Base-by-base conservation (phyloP, 2,888 invertebrate species). In the Drosophila nr. perissopoda region DNA sequence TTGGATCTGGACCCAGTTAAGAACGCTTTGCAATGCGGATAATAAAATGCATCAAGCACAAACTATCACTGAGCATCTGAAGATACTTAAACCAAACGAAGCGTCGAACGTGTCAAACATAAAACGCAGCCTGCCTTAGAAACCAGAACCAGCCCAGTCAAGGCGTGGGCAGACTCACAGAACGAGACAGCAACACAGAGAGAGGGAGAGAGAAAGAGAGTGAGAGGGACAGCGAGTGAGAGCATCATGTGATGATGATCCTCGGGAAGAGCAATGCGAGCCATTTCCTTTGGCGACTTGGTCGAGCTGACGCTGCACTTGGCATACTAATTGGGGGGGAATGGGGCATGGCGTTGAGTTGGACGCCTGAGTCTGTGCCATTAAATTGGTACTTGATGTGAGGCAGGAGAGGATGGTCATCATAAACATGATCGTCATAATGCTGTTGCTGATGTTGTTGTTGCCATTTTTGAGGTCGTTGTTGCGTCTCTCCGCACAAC, bases 321-420 rank as follows among this genome's bases (percentile, higher is more conserved):
- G 85, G 83, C 88, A 83, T 84, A 84, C 88, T 88, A 84, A 84
- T 78, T 75, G 40, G 40, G 25, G 25, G 31, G 53, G 27, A 59
- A 56, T 49, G 49, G 40, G 66, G 49, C 42, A 52, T 21, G 33
- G 48, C 29, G 31, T 46, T n/a, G 54, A 11, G n/a, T 48, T 46
- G 46, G 25, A 46, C 46, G 16, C 46, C 29, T 63, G 75, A 74
- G 75, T 79, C 78, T 79, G 82, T 88, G 89, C 88, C 85, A 91
- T 91, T 89, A 88, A 91, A 87, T 91, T 91, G 91, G 91, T 91
- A 90, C 90, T 91, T 80, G 82, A 84, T 84, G 89, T 40, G 77
- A 57, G 83, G 56, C 63, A 29, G 59, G 29, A 61, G 76, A 66
- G 65, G 33, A 58, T 61, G 56, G 51, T 67, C 18, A 71, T 70